Base-by-base conservation (phyloP, 2,113 vertebrate genomes). In the Apteryx owenii region DNA sequence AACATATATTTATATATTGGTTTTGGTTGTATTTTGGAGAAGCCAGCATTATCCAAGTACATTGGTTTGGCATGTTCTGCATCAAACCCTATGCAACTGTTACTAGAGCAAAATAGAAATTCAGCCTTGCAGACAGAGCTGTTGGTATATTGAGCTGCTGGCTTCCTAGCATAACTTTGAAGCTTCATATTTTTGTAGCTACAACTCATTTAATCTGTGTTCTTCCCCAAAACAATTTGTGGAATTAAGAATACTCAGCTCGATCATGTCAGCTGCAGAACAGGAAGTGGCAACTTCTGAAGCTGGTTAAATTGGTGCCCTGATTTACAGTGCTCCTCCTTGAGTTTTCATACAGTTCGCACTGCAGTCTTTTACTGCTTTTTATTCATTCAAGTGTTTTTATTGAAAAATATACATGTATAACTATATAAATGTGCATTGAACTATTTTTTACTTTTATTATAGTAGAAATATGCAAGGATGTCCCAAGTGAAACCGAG, bases 11-110 rank as follows among this genome's bases (percentile, higher is more conserved):
- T 23, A 48, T 42, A 1, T 38, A 10, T 64, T 17, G 9, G 40
- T 62, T 18, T 36, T 65, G 8, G 19, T 5, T 58, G 2, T 10
- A 2, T 72, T 71, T 89, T 20, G n/a, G 33, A 46, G 23, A 62
- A 10, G 38, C 3, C 2, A 3, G 0, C 3, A 7, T 12, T 50
- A 5, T 0, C 40, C 1, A 1, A 42, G 4, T 3, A 3, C 2
- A 5, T 28, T 20, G 40, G 3, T 11, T 23, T 56, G n/a, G 50
- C 5, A 0, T 25, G 61, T 20, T 65, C n/a, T 26, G 1, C 25
- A 9, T 29, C 46, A 23, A 15, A 66, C 61, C 22, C 18, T 3
- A 2, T 4, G 17, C 58, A 20, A 31, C 38, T 65, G 1, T 76
- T 44, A 40, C 54, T 68, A 7, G 44, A 48, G 66, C 33, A 23